A percentile compares a stretch with the other conserved stretches of the same genome.
Conservation (phyloP, 2,113 vertebrate species). For the Hyaena hyaena region DNA sequence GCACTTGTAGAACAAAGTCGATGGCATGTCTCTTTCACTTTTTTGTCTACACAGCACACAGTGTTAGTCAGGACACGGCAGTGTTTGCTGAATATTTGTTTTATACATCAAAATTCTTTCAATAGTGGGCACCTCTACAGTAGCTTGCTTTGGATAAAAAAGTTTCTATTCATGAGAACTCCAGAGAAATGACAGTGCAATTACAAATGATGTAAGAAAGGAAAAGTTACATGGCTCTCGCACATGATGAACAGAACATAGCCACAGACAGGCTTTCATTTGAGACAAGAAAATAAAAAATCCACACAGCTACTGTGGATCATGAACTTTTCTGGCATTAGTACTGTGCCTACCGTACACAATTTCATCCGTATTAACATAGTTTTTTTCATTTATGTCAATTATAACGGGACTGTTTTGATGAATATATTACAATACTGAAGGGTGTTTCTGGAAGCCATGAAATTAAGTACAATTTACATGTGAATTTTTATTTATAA, state of each 20-base stretch:
- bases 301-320: background rate
- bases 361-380: background rate
- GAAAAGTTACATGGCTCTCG: background rate
- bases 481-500: background rate
- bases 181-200: background rate
- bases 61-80: background rate
- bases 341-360: background rate
- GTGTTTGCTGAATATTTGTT: background rate
- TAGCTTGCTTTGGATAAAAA: background rate
- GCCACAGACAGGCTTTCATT: background rate
- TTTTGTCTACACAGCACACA: background rate
- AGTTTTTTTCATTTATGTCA: background rate
- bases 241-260: background rate
- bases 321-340: background rate
- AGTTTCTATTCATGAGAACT: background rate
- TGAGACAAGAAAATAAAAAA: background rate
- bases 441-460: background rate
- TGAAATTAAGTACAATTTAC: slow-evolving; percentile 11
- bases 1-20: background rate
- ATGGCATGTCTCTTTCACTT: background rate
- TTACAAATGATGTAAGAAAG: background rate
- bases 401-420: background rate
- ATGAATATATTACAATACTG: background rate
- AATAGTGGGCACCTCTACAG: background rate
- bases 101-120: slow-evolving; percentile 17